phyloP scores from a whole-genome alignment of 2,797 vertebrate species.

The Florisuga fusca region DNA sequence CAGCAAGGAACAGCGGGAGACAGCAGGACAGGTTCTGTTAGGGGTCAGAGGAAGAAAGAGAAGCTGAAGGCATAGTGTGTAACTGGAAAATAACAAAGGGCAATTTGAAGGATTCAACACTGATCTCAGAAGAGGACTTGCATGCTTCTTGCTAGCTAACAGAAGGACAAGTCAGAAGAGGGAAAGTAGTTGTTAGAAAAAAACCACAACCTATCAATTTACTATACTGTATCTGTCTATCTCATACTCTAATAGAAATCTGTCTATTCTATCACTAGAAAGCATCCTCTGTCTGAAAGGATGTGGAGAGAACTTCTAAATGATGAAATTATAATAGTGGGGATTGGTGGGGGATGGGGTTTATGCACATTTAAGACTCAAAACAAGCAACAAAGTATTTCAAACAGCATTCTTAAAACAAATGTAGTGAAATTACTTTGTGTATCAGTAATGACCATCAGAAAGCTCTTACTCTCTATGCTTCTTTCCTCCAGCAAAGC shows the following conservation, averaged over 20 bases:
- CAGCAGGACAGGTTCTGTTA: background rate
- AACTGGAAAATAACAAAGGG: background rate
- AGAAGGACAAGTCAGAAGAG: background rate
- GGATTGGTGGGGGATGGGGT: fast-evolving
- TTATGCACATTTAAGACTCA: background rate
- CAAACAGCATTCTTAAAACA: background rate
- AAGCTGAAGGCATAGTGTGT: background rate
- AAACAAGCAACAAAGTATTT: background rate
- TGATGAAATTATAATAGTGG: background rate
- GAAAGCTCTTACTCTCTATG: background rate
- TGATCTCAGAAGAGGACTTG: background rate
- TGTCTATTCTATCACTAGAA: background rate
- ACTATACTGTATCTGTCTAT: background rate
- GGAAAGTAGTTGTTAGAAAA: background rate
- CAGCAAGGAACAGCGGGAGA: background rate
- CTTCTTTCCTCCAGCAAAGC: background rate
- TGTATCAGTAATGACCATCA: background rate
- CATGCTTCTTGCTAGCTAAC: background rate
- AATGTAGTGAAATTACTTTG: background rate
- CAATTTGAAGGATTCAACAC: background rate
- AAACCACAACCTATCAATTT: background rate
- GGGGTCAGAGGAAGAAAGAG: background rate
- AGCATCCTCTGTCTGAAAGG: background rate
- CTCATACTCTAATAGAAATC: background rate
- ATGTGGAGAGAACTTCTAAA: background rate